These are phyloP conservation scores for Eupithecia tripunctaria DNA, from an alignment of 2,888 invertebrate species.

Conservation along the genomic window DNA sequence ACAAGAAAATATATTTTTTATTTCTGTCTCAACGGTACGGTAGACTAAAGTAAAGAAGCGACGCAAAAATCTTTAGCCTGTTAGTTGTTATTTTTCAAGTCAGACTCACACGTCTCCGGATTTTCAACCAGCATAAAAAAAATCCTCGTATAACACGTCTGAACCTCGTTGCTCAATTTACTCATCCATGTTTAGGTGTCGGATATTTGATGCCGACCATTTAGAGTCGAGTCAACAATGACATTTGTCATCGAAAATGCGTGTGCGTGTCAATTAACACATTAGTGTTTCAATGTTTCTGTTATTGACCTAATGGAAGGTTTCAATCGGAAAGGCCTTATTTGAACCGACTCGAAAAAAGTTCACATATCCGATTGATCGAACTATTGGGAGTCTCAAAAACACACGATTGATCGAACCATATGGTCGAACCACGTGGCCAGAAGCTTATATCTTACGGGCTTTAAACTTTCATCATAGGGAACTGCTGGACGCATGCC, in stretches of 20 bases:
- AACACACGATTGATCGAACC: too few species aligned
- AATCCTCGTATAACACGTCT: neutral
- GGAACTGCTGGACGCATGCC: too few species aligned
- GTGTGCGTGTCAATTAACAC: neutral
- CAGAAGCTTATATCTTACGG: neutral
- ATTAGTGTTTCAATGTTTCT: neutral
- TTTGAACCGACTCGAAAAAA: too few species aligned
- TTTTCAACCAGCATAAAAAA: neutral
- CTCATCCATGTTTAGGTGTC: conserved; percentile 1
- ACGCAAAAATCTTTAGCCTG: too few species aligned
- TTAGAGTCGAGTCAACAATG: neutral
- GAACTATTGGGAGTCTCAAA: too few species aligned
- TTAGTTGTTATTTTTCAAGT: too few species aligned
- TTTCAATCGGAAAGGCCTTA: neutral
- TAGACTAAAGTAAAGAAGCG: too few species aligned
- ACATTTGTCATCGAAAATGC: neutral
- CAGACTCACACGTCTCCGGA: neutral
- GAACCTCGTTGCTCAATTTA: neutral
- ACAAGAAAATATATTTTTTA: too few species aligned
- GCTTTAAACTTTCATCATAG: too few species aligned
- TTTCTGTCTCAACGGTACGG: too few species aligned
- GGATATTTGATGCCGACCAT: neutral
- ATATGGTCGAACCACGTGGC: too few species aligned
- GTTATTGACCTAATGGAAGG: neutral
- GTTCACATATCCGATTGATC: too few species aligned